These are phyloP conservation scores for Noturus placidus DNA, from an alignment of 2,113 vertebrate genomes.

Conservation along the genomic window DNA sequence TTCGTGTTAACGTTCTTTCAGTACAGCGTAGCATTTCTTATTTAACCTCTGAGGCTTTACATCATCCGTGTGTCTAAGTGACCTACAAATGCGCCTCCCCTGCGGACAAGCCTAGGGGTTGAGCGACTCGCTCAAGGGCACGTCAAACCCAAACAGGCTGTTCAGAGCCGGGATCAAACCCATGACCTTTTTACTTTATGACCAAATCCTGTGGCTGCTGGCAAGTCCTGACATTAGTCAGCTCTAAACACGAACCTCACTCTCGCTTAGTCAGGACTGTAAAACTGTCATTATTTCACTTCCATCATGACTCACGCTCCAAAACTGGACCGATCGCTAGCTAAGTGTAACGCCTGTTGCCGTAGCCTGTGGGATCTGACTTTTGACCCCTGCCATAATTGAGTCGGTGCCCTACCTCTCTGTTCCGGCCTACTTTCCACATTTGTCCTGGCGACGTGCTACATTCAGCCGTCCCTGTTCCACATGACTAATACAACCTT, in stretches of 20 bases:
- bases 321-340: conserved; percentile 41
- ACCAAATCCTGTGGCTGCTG: conserved; percentile 1
- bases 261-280: conserved; percentile 14
- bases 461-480: conserved; percentile 52
- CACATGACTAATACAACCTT: conserved; percentile 53
- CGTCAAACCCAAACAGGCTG: not conserved
- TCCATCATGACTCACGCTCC: not conserved
- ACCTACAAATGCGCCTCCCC: conserved; percentile 22
- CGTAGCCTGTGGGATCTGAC: conserved; percentile 61
- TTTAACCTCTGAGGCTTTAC: not conserved
- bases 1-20: not conserved
- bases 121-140: conserved; percentile 23
- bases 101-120: not conserved
- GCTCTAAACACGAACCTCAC: not conserved
- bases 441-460: conserved; percentile 52
- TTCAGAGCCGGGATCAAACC: conserved; percentile 9
- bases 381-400: conserved; percentile 65
- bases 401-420: conserved; percentile 65
- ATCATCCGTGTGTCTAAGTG: not conserved
- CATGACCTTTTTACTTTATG: conserved; percentile 18
- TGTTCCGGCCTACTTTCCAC: conserved; percentile 59
- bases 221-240: not conserved
- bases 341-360: conserved; percentile 42
- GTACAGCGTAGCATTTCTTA: not conserved
- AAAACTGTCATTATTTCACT: conserved; percentile 5